Percentiles rank a stretch among this genome's conserved stretches.
Evolutionary conservation across 2,888 invertebrate genomes (phyloP).

Genomic region (Andrena hattorfiana): DNA sequence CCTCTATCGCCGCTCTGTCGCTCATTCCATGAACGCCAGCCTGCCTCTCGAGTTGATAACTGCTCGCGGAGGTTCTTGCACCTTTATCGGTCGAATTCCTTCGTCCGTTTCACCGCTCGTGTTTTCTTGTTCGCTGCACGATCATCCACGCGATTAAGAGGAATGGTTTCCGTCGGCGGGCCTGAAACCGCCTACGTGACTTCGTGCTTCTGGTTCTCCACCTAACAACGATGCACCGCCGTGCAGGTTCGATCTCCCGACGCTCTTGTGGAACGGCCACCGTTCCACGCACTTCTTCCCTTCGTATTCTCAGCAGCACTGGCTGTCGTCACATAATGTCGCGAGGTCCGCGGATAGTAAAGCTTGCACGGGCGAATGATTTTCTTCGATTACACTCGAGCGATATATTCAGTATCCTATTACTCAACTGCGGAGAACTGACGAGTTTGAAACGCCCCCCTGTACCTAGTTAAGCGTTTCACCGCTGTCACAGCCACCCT

Average conservation of each 20-base stretch:
- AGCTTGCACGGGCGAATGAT: not conserved
- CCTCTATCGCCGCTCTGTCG: slow-evolving; percentile 38
- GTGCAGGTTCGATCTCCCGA: too few species aligned
- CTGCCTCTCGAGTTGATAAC: slow-evolving; percentile 52
- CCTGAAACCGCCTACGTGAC: slow-evolving; percentile 16
- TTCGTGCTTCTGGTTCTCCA: not conserved
- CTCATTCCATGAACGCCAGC: slow-evolving; percentile 44
- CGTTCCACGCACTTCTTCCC: not conserved
- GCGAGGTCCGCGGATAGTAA: not conserved
- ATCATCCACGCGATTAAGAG: slow-evolving; percentile 43
- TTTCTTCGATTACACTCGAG: not conserved
- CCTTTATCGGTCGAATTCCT: slow-evolving; percentile 50
- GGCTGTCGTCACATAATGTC: not conserved
- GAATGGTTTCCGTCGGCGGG: slow-evolving; percentile 21
- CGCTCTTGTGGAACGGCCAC: not conserved
- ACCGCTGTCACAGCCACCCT: slow-evolving; percentile 40
- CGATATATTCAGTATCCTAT: not conserved
- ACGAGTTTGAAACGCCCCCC: slow-evolving; percentile 23
- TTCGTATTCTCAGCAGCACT: not conserved
- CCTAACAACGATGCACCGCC: slow-evolving; percentile 21
- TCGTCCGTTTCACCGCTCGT: slow-evolving; percentile 13
- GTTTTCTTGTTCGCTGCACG: slow-evolving; percentile 35
- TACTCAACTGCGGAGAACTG: slow-evolving; percentile 3
- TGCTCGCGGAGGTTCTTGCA: slow-evolving; percentile 36
- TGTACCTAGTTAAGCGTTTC: slow-evolving; percentile 51